Conservation (phyloP, 2,888 invertebrate genomes). For the Podabrus alpinus region DNA sequence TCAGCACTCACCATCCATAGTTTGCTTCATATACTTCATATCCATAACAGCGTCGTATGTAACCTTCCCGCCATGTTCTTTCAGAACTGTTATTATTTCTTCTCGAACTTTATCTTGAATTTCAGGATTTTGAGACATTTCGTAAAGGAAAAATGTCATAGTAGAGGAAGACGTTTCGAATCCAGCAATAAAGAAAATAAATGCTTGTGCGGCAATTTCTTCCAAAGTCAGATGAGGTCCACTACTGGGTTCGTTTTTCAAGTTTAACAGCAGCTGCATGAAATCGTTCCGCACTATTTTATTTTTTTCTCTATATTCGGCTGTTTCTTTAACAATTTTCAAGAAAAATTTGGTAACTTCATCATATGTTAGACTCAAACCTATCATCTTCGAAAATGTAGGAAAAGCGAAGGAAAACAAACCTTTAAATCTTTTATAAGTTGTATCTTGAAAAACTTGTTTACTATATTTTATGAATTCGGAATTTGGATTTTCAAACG, state of each 20-base stretch:
- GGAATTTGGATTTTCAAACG: slow-evolving; percentile 59
- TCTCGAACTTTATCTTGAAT: slow-evolving; percentile 53
- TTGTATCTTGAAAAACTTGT: slow-evolving; percentile 22
- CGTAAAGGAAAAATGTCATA: slow-evolving; percentile 57
- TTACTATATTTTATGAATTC: slow-evolving; percentile 52
- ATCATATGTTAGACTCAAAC: slow-evolving; percentile 32
- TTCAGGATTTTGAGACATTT: slow-evolving; percentile 56
- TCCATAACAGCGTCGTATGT: slow-evolving; percentile 57
- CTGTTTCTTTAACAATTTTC: slow-evolving; percentile 51
- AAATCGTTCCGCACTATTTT: slow-evolving; percentile 58
- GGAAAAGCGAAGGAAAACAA: slow-evolving; percentile 28
- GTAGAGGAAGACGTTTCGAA: slow-evolving; percentile 51
- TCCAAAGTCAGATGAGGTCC: slow-evolving; percentile 10
- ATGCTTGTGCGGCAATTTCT: slow-evolving; percentile 39
- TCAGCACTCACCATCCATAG: slow-evolving; percentile 45
- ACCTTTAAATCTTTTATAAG: slow-evolving; percentile 10
- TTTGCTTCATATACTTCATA: slow-evolving; percentile 57
- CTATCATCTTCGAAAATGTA: slow-evolving; percentile 32
- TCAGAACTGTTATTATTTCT: slow-evolving; percentile 53
- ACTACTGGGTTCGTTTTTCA: slow-evolving; percentile 29
- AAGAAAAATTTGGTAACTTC: slow-evolving; percentile 54
- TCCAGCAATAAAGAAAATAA: slow-evolving; percentile 46
- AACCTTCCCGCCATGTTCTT: slow-evolving; percentile 50
- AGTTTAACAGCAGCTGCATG: slow-evolving; percentile 55
- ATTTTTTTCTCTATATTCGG: slow-evolving; percentile 53